Base-by-base conservation (phyloP, 2,888 invertebrate genomes). In the Leptopilina drosophilae region DNA sequence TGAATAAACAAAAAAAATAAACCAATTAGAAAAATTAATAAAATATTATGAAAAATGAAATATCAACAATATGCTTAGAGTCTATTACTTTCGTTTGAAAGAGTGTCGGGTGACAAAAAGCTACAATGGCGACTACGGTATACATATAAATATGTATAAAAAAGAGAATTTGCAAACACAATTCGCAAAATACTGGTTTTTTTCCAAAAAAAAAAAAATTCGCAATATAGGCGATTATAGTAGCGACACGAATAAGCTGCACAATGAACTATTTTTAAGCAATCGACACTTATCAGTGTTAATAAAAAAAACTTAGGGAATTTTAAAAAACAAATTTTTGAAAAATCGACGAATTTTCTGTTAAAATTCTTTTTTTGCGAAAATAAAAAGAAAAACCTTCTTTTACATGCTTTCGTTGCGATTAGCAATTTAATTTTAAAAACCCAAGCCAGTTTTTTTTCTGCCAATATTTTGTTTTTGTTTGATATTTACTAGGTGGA, bases 341-440 rank as follows among this genome's bases (percentile, higher is more conserved):
- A 12, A 33, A 33, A n/a, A 9, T 11, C 56, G 56, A 56, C 9
- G n/a, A 73, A 33, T 73, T 73, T 59, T 56, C 26, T 14, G 5
- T 33, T 40, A 33, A n/a, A 53, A 33, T 33, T 33, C 20, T 20
- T 26, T 14, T 69, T 14, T n/a, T 33, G 33, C 26, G 26, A 56
- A 33, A 73, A 12, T 67, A 83, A 65, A 77, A 77, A 33, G 33
- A 33, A 76, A 77, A 82, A 76, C 66, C 66, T 33, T 33, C 76
- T 78, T 78, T 81, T 42, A 81, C 40, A 78, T 80, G 75, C 78
- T 76, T 33, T 73, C 62, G 78, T 76, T 56, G 56, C 49, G 56
- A 33, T 33, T 53, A 64, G 33, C 40, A 33, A 69, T 73, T 20
- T 76, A 75, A 56, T 59, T 78, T 65, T 33, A 67, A 67, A 53